Conservation (phyloP, 30 jellyfish, hydroid and myxozoan species). For the Calvadosia cruxmelitensis region DNA sequence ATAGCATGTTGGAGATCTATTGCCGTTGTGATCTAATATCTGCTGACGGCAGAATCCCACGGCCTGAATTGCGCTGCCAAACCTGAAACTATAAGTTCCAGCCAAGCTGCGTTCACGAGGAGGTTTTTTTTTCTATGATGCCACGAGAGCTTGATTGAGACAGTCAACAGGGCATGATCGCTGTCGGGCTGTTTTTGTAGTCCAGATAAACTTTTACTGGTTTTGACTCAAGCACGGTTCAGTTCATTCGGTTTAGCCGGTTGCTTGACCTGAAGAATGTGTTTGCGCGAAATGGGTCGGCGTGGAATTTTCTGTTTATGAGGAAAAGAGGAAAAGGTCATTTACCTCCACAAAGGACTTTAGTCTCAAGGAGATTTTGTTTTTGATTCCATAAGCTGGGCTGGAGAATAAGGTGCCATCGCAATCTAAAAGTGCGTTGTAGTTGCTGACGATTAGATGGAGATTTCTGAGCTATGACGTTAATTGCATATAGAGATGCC, state of each 20-base stretch:
- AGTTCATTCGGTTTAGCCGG: neutral
- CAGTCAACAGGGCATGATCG: neutral
- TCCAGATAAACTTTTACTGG: neutral
- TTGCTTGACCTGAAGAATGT: neutral
- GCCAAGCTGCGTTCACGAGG: neutral
- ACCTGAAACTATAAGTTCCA: neutral
- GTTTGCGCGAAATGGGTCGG: neutral
- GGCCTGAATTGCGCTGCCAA: no score
- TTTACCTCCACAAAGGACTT: neutral
- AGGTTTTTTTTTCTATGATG: neutral
- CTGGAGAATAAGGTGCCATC: neutral
- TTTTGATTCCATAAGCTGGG: neutral
- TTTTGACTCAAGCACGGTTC: neutral
- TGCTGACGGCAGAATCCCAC: no score
- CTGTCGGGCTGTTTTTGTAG: neutral
- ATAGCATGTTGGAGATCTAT: neutral
- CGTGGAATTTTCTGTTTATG: neutral
- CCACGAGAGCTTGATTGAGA: neutral
- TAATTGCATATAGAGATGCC: no score
- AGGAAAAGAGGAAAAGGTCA: neutral
- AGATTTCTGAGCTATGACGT: neutral
- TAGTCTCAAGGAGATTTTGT: neutral
- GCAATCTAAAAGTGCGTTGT: neutral
- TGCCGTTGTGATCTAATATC: no score
- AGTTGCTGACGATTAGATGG: neutral